phyloP scores from a whole-genome alignment of 1,140 invertebrate genomes.

The Drosophila seguyi region DNA sequence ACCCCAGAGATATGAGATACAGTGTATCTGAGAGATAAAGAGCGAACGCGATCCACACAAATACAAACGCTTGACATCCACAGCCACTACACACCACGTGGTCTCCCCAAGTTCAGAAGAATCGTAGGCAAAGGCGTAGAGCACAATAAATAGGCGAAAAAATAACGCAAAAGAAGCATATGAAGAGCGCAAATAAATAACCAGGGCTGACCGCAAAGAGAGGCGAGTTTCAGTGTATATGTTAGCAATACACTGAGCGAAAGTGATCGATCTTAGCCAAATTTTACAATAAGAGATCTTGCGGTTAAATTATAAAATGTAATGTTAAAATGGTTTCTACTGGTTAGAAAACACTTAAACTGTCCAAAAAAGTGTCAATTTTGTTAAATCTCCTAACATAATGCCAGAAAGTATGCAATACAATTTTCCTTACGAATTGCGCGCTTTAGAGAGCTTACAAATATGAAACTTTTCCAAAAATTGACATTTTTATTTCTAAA shows the following conservation, averaged over 20 bases:
- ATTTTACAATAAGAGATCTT: not conserved
- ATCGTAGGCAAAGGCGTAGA: constrained; percentile 64
- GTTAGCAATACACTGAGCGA: not conserved
- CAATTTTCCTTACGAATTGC: not conserved
- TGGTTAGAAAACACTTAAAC: not conserved
- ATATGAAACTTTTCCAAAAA: not conserved
- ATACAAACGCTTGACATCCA: constrained; percentile 32
- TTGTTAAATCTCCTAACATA: not conserved
- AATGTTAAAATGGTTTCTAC: too few relatives aligned
- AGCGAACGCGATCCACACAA: constrained; percentile 45
- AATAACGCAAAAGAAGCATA: constrained; percentile 27
- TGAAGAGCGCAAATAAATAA: constrained; percentile 49
- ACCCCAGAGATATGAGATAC: constrained; percentile 46
- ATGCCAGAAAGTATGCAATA: not conserved
- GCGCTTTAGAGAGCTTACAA: not conserved
- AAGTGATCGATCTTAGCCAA: not conserved
- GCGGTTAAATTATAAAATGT: not conserved
- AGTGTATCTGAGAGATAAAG: constrained; percentile 47
- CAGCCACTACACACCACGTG: constrained; percentile 63
- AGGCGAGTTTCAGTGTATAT: constrained; percentile 10
- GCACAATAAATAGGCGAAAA: constrained; percentile 67
- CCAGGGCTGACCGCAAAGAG: constrained; percentile 35
- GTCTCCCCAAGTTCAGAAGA: constrained; percentile 75
- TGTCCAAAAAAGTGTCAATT: not conserved
- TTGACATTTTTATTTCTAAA: too few relatives aligned